These are phyloP conservation scores for Nematolebias whitei DNA, from an alignment of 2,113 vertebrate genomes.

Conservation along the genomic window DNA sequence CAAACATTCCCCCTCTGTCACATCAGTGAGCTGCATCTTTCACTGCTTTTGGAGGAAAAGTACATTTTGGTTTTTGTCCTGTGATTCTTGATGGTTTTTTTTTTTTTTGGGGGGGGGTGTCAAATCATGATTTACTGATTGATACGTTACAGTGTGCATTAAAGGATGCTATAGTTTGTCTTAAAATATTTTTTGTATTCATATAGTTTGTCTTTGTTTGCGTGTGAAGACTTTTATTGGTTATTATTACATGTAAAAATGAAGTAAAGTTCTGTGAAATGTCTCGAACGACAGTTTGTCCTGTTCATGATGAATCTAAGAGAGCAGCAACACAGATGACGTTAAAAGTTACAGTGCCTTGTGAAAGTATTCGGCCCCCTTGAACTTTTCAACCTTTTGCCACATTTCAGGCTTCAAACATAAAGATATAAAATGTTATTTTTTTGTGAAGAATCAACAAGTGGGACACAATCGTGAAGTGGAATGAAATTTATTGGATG, in stretches of 20 bases:
- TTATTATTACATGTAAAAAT: not conserved
- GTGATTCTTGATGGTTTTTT: not conserved
- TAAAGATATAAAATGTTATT: too few relatives aligned
- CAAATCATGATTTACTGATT: not conserved
- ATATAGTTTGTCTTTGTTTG: not conserved
- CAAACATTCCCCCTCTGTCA: constrained; percentile 13
- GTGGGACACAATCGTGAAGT: too few relatives aligned
- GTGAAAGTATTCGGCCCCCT: too few relatives aligned
- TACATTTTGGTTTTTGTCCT: constrained; percentile 14
- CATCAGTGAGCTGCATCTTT: not conserved
- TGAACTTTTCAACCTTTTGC: too few relatives aligned
- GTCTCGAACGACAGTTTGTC: not conserved
- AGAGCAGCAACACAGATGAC: too few relatives aligned
- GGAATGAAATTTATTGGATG: too few relatives aligned
- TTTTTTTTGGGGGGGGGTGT: not conserved
- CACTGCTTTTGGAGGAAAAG: constrained; percentile 1
- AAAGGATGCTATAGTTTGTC: constrained; percentile 40
- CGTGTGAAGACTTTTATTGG: not conserved
- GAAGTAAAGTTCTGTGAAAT: too few relatives aligned
- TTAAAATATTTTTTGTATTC: constrained; percentile 46
- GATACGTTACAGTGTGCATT: constrained; percentile 28
- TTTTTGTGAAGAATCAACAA: too few relatives aligned
- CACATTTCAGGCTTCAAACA: too few relatives aligned
- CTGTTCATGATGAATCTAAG: too few relatives aligned
- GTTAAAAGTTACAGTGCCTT: too few relatives aligned